phyloP scores from a whole-genome alignment of 2,797 vertebrate species.

The Acestrorhynchus altus region DNA sequence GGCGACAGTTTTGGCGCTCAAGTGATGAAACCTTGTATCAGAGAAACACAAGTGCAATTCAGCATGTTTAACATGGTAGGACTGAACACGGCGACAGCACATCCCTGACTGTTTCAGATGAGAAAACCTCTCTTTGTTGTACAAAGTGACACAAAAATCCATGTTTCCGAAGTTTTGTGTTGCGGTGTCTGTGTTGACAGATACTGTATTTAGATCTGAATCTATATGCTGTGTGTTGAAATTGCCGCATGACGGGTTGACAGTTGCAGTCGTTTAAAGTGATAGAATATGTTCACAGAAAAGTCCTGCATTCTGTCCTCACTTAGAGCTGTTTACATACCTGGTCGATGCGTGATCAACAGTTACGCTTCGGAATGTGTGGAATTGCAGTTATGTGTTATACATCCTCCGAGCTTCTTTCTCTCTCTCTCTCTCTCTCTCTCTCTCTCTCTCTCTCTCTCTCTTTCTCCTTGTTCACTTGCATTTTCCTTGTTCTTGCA shows the following conservation, averaged over 20 bases:
- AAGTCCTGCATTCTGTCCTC: slow-evolving; percentile 63
- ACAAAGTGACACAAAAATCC: neutral
- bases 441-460: slow-evolving; percentile 2
- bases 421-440: neutral
- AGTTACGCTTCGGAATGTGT: slow-evolving; percentile 67
- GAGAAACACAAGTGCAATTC: neutral
- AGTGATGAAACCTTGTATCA: neutral
- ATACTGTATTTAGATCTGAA: slow-evolving; percentile 41
- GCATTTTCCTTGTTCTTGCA: slow-evolving; percentile 30
- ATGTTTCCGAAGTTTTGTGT: neutral
- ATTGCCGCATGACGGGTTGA: slow-evolving; percentile 44
- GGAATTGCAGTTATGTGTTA: slow-evolving; percentile 60
- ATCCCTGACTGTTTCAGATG: neutral
- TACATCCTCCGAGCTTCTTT: slow-evolving; percentile 16
- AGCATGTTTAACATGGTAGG: neutral
- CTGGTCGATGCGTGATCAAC: slow-evolving; percentile 68
- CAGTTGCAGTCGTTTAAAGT: slow-evolving; percentile 47
- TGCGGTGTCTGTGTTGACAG: slow-evolving; percentile 15
- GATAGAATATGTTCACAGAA: slow-evolving; percentile 57
- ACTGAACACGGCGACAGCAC: neutral
- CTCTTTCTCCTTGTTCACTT: slow-evolving; percentile 9
- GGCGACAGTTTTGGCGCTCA: neutral
- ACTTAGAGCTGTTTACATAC: slow-evolving; percentile 71
- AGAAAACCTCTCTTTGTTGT: neutral
- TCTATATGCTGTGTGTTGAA: slow-evolving; percentile 50